A percentile compares a stretch with the other conserved stretches of the same genome.
Conservation (phyloP, 2,888 invertebrate species). For the Eilema griseolum region DNA sequence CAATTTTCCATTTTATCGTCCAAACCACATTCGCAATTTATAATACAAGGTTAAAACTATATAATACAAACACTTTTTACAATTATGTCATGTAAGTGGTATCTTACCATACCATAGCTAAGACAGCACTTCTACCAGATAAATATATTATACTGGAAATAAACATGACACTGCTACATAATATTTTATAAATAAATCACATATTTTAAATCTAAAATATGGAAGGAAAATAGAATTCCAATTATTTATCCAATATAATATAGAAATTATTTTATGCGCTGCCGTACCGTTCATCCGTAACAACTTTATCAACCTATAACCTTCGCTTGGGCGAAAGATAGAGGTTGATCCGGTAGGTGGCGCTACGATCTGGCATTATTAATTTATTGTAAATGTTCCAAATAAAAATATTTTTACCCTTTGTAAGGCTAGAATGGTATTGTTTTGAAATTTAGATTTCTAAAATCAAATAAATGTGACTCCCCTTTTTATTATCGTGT, state of each 20-base stretch:
- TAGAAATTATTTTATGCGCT: not conserved
- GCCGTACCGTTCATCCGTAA: not conserved
- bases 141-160: not conserved
- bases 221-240: not conserved
- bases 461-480: too few relatives aligned
- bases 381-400: not conserved
- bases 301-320: not conserved
- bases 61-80: constrained; percentile 82
- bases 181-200: not conserved
- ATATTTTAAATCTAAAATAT: not conserved
- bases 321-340: constrained; percentile 4
- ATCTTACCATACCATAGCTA: constrained; percentile 51
- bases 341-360: not conserved
- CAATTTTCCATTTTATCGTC: constrained; percentile 69
- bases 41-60: constrained; percentile 76
- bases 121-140: constrained; percentile 33
- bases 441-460: too few relatives aligned
- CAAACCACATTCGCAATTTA: constrained; percentile 69
- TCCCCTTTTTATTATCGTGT: too few relatives aligned
- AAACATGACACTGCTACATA: not conserved
- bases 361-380: not conserved
- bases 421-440: too few relatives aligned
- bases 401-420: too few relatives aligned
- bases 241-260: not conserved
- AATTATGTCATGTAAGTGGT: constrained; percentile 79